Conservation (phyloP, 2,888 invertebrate species). For the Oscheius onirici region DNA sequence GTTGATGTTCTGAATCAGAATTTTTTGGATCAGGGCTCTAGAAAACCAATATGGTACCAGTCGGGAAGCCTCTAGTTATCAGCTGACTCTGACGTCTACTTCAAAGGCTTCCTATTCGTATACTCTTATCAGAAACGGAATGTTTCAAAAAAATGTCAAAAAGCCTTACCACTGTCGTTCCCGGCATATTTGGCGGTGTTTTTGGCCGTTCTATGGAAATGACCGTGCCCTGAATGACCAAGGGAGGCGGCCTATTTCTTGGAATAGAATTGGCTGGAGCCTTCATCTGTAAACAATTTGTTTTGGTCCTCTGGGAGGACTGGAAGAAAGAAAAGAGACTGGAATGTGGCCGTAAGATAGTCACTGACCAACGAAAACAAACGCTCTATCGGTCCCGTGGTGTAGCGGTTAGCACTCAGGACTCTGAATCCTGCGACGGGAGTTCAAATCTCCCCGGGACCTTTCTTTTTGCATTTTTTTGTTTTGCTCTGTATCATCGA, state of each 20-base stretch:
- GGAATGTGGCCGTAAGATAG: background rate
- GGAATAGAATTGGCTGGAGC: background rate
- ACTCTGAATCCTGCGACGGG: constrained; percentile 57
- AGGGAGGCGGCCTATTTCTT: constrained; percentile 34
- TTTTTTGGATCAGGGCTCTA: background rate
- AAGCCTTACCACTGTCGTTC: constrained; percentile 7
- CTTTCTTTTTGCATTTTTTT: constrained; percentile 9
- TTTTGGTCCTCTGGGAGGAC: background rate
- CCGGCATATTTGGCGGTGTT: constrained; percentile 50
- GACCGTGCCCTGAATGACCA: constrained; percentile 31
- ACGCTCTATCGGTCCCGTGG: constrained; percentile 74
- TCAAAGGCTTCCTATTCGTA: background rate
- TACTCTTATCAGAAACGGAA: background rate
- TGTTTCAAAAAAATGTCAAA: no score
- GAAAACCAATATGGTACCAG: no score
- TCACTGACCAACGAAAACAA: no score
- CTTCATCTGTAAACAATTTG: constrained; percentile 4
- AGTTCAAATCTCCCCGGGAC: constrained; percentile 38
- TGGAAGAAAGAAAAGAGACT: background rate
- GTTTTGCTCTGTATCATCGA: no score
- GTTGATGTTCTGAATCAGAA: background rate
- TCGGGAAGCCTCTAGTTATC: background rate
- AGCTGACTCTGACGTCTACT: background rate
- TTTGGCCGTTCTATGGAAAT: constrained; percentile 33
- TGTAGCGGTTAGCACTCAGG: constrained; percentile 57